Conservation (phyloP, 2,797 vertebrate genomes). For the Rallus crepitans region DNA sequence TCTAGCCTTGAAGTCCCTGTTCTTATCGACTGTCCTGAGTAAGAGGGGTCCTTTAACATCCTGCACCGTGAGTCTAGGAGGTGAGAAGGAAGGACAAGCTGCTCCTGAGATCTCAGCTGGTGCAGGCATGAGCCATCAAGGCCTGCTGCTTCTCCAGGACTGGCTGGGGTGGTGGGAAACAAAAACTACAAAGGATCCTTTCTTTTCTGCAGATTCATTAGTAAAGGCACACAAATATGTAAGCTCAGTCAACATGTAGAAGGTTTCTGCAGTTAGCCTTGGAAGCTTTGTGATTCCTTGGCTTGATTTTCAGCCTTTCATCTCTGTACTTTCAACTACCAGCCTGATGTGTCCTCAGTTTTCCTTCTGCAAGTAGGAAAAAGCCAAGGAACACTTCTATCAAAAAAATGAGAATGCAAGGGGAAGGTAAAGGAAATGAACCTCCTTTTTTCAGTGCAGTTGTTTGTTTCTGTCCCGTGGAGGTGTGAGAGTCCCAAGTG, state of each 20-base stretch:
- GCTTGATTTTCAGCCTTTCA: background rate
- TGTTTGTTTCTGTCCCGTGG: background rate
- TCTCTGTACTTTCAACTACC: background rate
- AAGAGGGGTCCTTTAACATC: background rate
- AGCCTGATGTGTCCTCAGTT: background rate
- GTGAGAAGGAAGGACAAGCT: background rate
- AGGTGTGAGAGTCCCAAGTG: background rate
- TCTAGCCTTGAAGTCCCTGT: background rate
- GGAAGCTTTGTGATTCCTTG: background rate
- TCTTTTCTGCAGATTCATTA: background rate
- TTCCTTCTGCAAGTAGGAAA: background rate
- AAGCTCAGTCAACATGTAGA: background rate
- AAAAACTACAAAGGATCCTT: background rate
- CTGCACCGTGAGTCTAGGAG: fast-evolving
- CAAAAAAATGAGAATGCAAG: background rate
- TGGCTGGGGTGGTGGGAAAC: background rate
- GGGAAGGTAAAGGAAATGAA: background rate
- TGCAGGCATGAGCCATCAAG: fast-evolving
- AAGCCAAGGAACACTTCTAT: background rate
- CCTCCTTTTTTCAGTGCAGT: background rate
- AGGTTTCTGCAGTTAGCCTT: background rate
- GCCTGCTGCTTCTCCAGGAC: background rate
- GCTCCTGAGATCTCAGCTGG: background rate
- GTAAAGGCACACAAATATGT: background rate
- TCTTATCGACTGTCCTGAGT: background rate